phyloP scores from a whole-genome alignment of 2,797 vertebrate species.

The Chaunax sp. region DNA sequence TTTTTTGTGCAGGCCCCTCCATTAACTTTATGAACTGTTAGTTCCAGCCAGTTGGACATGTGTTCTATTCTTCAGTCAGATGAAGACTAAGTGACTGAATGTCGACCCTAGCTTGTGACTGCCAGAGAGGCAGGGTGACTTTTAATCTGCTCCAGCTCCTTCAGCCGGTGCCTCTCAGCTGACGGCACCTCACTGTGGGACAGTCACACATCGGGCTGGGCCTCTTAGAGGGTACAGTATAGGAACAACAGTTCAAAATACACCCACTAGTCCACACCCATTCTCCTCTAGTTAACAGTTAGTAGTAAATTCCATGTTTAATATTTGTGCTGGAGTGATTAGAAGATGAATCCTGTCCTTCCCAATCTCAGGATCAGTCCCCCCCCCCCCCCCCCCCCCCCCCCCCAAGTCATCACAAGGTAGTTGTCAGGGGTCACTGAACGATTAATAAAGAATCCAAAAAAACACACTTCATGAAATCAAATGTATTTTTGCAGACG shows the following conservation, averaged over 20 bases:
- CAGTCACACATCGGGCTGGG: conserved; percentile 34
- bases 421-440: background rate
- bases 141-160: conserved; percentile 76
- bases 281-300: too few relatives aligned
- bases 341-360: too few relatives aligned
- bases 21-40: conserved; percentile 54
- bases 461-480: background rate
- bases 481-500: background rate
- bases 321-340: too few relatives aligned
- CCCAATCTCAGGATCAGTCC: too few relatives aligned
- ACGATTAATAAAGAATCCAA: background rate
- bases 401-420: background rate
- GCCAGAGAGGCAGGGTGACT: conserved; percentile 52
- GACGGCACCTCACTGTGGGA: conserved; percentile 62
- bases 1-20: conserved; percentile 2
- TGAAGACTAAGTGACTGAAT: conserved; percentile 60
- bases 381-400: too few relatives aligned
- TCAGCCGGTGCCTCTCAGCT: conserved; percentile 76
- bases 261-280: background rate
- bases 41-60: conserved; percentile 1
- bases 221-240: conserved; percentile 16
- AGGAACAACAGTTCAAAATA: background rate
- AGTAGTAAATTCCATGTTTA: too few relatives aligned
- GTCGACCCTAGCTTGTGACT: conserved; percentile 44
- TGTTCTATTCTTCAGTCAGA: conserved; percentile 28